These are phyloP conservation scores for Drosophila engyochracea DNA, from an alignment of 2,888 invertebrate species.

Conservation along the genomic window DNA sequence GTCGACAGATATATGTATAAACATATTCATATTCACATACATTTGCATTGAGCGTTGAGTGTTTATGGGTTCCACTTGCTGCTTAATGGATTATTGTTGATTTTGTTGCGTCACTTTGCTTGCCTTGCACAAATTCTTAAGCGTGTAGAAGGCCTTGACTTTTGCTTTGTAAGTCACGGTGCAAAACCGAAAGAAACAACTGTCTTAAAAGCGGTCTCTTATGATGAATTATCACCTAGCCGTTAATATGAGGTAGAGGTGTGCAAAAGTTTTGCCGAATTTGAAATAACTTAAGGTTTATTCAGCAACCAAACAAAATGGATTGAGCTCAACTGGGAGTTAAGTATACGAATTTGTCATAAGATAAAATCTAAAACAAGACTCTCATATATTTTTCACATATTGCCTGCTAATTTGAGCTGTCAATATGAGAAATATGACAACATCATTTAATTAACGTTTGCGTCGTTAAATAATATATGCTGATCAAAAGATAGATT, in stretches of 20 bases:
- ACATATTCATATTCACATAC: neutral
- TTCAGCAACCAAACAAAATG: neutral
- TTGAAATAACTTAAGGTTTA: neutral
- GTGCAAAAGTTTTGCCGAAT: neutral
- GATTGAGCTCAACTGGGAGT: neutral
- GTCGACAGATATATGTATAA: neutral
- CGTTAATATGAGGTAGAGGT: constrained; percentile 21
- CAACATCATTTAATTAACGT: neutral
- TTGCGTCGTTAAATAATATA: neutral
- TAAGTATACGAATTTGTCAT: neutral
- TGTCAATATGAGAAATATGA: neutral
- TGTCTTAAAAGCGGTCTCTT: constrained; percentile 15
- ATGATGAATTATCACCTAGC: constrained; percentile 33
- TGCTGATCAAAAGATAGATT: neutral
- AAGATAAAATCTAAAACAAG: neutral
- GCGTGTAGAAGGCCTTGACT: constrained; percentile 39
- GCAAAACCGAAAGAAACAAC: constrained; percentile 3
- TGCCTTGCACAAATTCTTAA: constrained; percentile 40
- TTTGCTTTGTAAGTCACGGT: constrained; percentile 32
- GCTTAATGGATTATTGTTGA: constrained; percentile 31
- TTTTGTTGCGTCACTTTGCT: constrained; percentile 48
- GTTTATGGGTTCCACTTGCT: constrained; percentile 8
- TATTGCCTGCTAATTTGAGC: neutral
- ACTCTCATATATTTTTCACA: neutral
- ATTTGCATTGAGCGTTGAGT: neutral